phyloP scores from a whole-genome alignment of 2,113 vertebrate genomes.

The Neodon shergylaensis region DNA sequence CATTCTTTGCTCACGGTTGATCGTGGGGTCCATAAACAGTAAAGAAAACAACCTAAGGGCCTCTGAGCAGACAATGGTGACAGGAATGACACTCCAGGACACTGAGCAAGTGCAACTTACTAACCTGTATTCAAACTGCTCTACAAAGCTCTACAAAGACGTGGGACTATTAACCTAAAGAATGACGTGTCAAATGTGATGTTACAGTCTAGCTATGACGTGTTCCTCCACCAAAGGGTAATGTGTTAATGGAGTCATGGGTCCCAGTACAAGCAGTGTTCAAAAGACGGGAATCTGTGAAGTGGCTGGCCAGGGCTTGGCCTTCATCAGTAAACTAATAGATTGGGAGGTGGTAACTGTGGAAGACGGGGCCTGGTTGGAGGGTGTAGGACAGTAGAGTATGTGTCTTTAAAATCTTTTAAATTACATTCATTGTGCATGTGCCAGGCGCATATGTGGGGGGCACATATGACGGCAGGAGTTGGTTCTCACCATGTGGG shows the following conservation, averaged over 20 bases:
- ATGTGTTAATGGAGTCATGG: neutral
- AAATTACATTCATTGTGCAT: neutral
- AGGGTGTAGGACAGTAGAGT: neutral
- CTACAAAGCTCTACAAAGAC: neutral
- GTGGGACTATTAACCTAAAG: neutral
- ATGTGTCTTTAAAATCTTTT: neutral
- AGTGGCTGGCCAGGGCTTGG: neutral
- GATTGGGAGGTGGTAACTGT: neutral
- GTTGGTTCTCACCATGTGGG: neutral
- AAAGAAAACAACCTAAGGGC: neutral
- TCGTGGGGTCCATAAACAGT: neutral
- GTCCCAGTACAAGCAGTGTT: neutral
- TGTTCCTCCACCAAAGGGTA: neutral
- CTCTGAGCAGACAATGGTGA: rapidly evolving
- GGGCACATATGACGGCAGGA: neutral
- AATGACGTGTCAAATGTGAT: neutral
- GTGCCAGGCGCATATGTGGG: neutral
- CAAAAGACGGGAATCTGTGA: neutral
- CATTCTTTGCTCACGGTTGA: too few species aligned
- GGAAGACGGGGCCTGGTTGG: neutral
- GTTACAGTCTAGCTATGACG: neutral
- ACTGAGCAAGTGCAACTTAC: too few species aligned
- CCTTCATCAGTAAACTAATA: neutral
- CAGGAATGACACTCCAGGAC: neutral
- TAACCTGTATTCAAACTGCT: neutral